Evolutionary conservation across 2,797 vertebrate genomes (phyloP).

Genomic region (Smutsia temminckii): DNA sequence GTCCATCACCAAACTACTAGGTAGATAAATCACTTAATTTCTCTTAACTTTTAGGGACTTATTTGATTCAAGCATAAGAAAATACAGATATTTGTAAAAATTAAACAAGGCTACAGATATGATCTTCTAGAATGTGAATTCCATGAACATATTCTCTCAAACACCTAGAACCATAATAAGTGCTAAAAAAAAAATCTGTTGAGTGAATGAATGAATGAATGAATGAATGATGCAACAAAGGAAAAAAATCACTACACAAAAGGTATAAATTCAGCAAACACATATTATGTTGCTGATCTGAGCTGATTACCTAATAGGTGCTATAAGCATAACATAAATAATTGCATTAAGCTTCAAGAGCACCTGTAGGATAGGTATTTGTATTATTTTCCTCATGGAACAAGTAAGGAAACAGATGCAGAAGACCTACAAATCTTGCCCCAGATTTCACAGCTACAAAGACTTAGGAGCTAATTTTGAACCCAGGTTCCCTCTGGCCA

Average conservation of each 20-base stretch:
- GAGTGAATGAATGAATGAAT: not conserved
- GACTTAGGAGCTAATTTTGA: not conserved
- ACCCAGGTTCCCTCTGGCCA: not conserved
- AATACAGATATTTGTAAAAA: slow-evolving; percentile 13
- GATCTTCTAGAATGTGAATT: not conserved
- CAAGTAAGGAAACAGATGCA: not conserved
- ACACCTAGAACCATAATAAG: not conserved
- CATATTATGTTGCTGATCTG: not conserved
- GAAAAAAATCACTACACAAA: slow-evolving; percentile 4
- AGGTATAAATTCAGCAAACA: not conserved
- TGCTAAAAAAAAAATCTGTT: not conserved
- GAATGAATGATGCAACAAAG: not conserved
- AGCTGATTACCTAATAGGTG: not conserved
- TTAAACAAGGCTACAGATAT: not conserved
- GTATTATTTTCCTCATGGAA: not conserved
- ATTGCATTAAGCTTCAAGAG: not conserved
- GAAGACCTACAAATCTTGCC: not conserved
- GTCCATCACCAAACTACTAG: not conserved
- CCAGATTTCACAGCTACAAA: not conserved
- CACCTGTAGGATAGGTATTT: not conserved
- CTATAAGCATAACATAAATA: not conserved
- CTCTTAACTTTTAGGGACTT: not conserved
- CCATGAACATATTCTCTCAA: not conserved
- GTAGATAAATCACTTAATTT: not conserved
- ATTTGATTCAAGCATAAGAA: not conserved